Percentiles rank a stretch among this genome's conserved stretches.
phyloP scores from a whole-genome alignment of 2,113 vertebrate genomes.

The Heterotis niloticus region DNA sequence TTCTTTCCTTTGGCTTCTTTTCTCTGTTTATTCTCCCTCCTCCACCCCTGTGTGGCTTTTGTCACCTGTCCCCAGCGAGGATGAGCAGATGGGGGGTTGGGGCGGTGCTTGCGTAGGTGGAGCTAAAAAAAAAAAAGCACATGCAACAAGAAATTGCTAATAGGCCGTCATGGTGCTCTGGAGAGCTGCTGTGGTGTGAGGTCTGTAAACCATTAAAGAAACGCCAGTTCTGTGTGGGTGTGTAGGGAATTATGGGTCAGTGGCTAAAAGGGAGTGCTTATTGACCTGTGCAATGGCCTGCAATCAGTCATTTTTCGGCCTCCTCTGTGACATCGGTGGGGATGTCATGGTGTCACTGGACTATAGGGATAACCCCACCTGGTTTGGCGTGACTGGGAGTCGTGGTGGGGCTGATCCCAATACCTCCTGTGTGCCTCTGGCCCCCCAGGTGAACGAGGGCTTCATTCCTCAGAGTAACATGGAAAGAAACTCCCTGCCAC shows the following conservation, averaged over 20 bases:
- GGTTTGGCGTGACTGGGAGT: not conserved
- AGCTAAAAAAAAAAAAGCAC: not conserved
- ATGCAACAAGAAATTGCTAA: not conserved
- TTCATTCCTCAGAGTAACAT: too few species aligned
- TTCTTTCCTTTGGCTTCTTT: conserved; percentile 26
- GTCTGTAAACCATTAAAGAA: not conserved
- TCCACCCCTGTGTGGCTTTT: not conserved
- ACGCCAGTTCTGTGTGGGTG: not conserved
- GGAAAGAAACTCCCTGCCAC: too few species aligned
- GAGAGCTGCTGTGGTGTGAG: not conserved
- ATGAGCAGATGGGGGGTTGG: not conserved
- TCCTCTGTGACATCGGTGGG: not conserved
- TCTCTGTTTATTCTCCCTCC: not conserved
- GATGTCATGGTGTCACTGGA: not conserved
- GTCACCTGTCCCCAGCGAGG: not conserved
- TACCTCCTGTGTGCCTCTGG: too few species aligned
- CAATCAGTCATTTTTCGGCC: not conserved
- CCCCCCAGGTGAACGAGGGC: too few species aligned
- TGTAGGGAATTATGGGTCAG: conserved; percentile 15
- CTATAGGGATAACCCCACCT: not conserved
- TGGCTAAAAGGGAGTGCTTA: not conserved
- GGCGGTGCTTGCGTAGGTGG: not conserved
- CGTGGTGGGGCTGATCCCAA: not conserved
- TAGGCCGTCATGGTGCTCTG: not conserved
- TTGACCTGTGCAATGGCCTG: not conserved